Base-by-base conservation (phyloP, 2,888 invertebrate species). In the Sphaeridia pumilis region DNA sequence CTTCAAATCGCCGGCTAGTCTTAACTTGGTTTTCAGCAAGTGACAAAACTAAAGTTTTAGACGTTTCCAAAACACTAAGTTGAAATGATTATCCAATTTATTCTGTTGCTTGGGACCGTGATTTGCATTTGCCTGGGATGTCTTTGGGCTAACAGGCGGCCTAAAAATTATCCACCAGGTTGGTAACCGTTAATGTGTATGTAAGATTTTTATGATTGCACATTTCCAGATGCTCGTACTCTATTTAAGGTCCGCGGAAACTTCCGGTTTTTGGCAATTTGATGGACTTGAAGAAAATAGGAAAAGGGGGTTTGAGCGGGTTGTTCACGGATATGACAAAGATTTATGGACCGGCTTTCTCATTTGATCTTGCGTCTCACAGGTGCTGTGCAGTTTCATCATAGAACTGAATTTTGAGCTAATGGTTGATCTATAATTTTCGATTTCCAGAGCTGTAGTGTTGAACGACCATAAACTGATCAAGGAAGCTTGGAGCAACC, bases 381-480 rank as follows among this genome's bases (percentile, higher is more conserved):
- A 17, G 22, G 50, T 50, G 22, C 21, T 12, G 2, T 31, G 7
- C 21, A 34, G 22, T 26, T 24, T 20, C 27, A 21, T 26, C 38
- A 10, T 27, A 3, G 17, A 10, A 42, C 35, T 25, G 26, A 25
- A 28, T 38, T 5, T 17, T 38, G 12, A 38, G 20, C 5, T 12
- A 14, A 17, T 7, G 7, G 20, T 38, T 38, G 38, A 17, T 14
- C 20, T 17, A 38, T 5, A 38, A 38, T 17, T n/a, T n/a, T n/a
- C n/a, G n/a, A n/a, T n/a, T n/a, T n/a, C 4, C 35, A 52, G 46
- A 3, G 26, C 27, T 21, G 46, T 51, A 4, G 28, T 51, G 10
- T 26, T 58, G 21, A 55, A 55, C 34, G 58, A 58, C 21, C 42
- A 52, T 35, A 47, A 53, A 34, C 26, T 55, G 4, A 53, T 58